phyloP scores from a whole-genome alignment of 2,888 invertebrate species.

The Callyntrura guangdongensis region DNA sequence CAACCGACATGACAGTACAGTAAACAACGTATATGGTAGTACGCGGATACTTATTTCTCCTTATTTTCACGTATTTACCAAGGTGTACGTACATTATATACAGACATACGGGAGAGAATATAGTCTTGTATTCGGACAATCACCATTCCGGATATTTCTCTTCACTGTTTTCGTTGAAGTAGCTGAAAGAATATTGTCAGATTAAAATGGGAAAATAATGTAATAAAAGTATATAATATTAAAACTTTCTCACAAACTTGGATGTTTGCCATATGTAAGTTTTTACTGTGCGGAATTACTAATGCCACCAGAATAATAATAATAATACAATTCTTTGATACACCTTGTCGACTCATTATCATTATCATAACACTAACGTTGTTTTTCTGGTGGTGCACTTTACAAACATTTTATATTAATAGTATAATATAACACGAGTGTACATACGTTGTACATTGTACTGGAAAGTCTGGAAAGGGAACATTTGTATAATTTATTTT shows the following conservation, averaged over 20 bases:
- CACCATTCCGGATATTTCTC: background rate
- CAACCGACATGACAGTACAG: no score
- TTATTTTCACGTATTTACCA: conserved; percentile 23
- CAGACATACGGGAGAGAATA: background rate
- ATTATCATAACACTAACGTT: background rate
- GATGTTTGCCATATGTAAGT: background rate
- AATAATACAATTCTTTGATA: conserved; percentile 9
- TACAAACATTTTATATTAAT: background rate
- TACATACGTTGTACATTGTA: background rate
- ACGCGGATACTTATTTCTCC: background rate
- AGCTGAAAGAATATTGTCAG: conserved; percentile 4
- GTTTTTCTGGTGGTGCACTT: background rate
- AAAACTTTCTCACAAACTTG: background rate
- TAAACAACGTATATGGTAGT: no score
- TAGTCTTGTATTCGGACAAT: background rate
- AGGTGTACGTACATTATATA: no score
- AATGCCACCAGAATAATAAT: background rate
- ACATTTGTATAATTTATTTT: conserved; percentile 27
- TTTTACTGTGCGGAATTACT: background rate
- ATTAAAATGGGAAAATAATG: conserved; percentile 16
- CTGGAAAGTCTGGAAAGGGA: background rate
- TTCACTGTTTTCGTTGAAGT: background rate
- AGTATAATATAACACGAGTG: background rate
- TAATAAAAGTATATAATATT: conserved; percentile 22
- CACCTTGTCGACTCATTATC: conserved; percentile 5